Percentiles rank a stretch among this genome's conserved stretches.
These are phyloP conservation scores for Peromyscus eremicus DNA, from an alignment of 2,797 vertebrate species.

Conservation along the genomic window DNA sequence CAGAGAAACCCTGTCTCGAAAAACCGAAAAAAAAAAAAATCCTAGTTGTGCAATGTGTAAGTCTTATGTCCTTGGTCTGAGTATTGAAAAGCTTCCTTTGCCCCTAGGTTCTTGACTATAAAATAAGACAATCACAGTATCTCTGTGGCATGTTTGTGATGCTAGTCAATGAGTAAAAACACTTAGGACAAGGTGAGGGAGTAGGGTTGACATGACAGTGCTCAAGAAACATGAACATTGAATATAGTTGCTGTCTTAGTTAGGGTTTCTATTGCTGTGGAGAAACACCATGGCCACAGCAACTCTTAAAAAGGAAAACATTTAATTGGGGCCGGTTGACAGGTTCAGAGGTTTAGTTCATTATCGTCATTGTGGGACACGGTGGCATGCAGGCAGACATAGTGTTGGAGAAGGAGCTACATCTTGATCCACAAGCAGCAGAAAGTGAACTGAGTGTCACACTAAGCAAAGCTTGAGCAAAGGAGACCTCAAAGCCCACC, in stretches of 20 bases:
- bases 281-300: neutral
- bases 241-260: neutral
- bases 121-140: neutral
- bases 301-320: neutral
- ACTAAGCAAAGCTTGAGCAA: neutral
- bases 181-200: neutral
- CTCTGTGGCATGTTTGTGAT: slow-evolving; percentile 1
- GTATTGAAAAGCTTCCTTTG: slow-evolving; percentile 16
- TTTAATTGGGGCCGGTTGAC: neutral
- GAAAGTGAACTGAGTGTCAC: neutral
- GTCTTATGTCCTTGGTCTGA: neutral
- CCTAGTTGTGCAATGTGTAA: neutral
- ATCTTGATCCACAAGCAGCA: neutral
- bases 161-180: neutral
- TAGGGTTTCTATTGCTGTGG: neutral
- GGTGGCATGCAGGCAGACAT: neutral
- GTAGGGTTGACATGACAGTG: neutral
- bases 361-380: neutral
- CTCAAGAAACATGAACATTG: neutral
- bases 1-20: no score
- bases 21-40: slow-evolving; percentile 5
- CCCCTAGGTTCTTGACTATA: neutral
- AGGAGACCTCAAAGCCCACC: neutral
- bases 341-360: neutral
- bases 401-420: neutral